These are phyloP conservation scores for Eilema caniola DNA, from an alignment of 2,888 invertebrate genomes.

Conservation along the genomic window DNA sequence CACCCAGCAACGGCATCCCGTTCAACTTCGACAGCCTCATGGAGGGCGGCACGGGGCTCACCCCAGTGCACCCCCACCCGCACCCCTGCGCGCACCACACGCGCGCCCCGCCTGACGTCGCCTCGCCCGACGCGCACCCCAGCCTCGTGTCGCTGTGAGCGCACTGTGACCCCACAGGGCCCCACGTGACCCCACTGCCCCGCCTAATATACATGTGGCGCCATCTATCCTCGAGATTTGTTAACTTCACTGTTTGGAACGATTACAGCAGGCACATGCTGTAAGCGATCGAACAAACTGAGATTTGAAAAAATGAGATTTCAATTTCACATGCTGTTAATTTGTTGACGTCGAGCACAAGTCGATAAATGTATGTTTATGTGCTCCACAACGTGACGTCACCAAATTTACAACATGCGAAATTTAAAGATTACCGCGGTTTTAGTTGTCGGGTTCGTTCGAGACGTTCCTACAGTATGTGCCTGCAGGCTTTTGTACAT, in stretches of 20 bases:
- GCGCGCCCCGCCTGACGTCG: conserved; percentile 90
- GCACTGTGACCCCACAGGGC: conserved; percentile 18
- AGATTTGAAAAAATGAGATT: too few relatives aligned
- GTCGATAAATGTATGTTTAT: too few relatives aligned
- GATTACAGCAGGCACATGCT: too few relatives aligned
- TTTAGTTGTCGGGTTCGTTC: too few relatives aligned
- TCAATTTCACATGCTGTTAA: too few relatives aligned
- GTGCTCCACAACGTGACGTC: too few relatives aligned
- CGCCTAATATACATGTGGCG: neutral
- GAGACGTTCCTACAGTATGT: too few relatives aligned
- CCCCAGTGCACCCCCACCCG: conserved; percentile 90
- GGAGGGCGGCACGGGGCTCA: conserved; percentile 97
- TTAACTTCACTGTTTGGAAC: neutral
- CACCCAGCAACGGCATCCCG: conserved; percentile 94
- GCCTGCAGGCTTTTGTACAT: conserved; percentile 6
- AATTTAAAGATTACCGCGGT: too few relatives aligned
- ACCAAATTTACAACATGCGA: too few relatives aligned
- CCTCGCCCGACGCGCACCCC: conserved; percentile 91
- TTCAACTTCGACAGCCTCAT: conserved; percentile 97
- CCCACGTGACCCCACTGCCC: too few relatives aligned
- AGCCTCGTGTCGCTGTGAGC: conserved; percentile 95
- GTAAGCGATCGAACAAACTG: too few relatives aligned
- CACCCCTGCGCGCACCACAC: conserved; percentile 93
- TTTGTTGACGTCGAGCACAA: too few relatives aligned
- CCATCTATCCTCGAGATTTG: neutral